Conservation (phyloP, 2,113 vertebrate genomes). For the Oxyura jamaicensis region DNA sequence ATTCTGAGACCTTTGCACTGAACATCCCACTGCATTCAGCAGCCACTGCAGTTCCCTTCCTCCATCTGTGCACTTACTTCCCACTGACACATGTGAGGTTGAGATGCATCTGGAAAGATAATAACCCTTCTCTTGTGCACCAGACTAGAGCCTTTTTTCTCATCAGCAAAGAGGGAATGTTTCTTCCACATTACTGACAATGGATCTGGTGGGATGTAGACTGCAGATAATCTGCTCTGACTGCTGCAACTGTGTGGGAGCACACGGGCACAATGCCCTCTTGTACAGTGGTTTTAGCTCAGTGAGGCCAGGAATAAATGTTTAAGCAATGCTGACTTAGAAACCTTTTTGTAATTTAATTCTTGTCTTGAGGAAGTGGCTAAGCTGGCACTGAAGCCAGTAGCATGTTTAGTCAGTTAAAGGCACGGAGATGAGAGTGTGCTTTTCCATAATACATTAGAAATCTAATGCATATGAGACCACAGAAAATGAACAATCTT, state of each 20-base stretch:
- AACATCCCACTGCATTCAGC: neutral
- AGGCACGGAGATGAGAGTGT: neutral
- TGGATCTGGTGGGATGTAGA: neutral
- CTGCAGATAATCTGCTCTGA: neutral
- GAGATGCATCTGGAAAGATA: neutral
- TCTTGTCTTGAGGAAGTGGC: slow-evolving; percentile 2
- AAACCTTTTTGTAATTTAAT: neutral
- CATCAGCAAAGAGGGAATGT: neutral
- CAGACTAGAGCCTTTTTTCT: neutral
- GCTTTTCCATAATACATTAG: neutral
- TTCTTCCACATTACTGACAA: neutral
- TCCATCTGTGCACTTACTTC: neutral
- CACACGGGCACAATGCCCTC: neutral
- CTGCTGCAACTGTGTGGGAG: neutral
- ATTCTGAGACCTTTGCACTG: neutral
- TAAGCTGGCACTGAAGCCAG: neutral
- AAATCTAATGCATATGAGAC: neutral
- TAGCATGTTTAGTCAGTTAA: neutral
- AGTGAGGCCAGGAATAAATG: neutral
- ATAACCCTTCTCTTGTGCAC: neutral
- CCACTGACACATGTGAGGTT: neutral
- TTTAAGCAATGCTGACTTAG: neutral
- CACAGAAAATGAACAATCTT: neutral
- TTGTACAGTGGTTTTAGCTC: neutral
- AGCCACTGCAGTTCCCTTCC: neutral